A percentile compares a stretch with the other conserved stretches of the same genome.
These are phyloP conservation scores for Enteromius radiatus DNA, from an alignment of 2,797 vertebrate genomes.

Conservation along the genomic window DNA sequence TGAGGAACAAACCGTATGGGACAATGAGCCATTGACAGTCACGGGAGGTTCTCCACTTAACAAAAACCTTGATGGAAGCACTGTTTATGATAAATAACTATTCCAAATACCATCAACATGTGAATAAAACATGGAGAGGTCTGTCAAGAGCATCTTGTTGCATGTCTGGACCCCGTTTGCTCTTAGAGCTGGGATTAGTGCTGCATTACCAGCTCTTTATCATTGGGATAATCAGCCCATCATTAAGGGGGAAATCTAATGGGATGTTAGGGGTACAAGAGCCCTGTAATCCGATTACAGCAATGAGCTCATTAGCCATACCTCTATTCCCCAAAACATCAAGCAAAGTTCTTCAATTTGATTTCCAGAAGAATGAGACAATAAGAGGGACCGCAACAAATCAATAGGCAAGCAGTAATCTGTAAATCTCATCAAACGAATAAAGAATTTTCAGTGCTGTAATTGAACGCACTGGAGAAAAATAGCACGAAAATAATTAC, in stretches of 20 bases:
- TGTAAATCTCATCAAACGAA: conserved; percentile 31
- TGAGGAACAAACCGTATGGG: neutral
- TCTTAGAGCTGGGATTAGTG: conserved; percentile 47
- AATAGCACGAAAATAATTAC: conserved; percentile 36
- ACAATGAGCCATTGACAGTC: neutral
- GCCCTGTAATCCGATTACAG: conserved; percentile 62
- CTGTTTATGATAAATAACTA: conserved; percentile 28
- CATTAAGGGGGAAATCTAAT: conserved; percentile 57
- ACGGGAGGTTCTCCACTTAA: neutral
- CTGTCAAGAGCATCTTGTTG: conserved; percentile 27
- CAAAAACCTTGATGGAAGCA: neutral
- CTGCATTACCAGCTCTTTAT: conserved; percentile 58
- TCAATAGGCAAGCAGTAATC: conserved; percentile 34
- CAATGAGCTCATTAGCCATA: conserved; percentile 57
- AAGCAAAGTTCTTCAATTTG: conserved; percentile 37
- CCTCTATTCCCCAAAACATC: conserved; percentile 55
- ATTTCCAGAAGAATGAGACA: conserved; percentile 33
- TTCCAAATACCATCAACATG: neutral
- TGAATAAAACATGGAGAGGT: neutral
- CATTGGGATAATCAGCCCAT: conserved; percentile 53
- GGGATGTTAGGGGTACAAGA: conserved; percentile 53
- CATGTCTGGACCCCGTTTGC: conserved; percentile 27
- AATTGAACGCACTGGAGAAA: conserved; percentile 34
- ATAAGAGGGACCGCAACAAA: conserved; percentile 43
- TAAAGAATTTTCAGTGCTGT: conserved; percentile 28